Base-by-base conservation (phyloP, 2,113 vertebrate species). In the Onychostoma macrolepis region DNA sequence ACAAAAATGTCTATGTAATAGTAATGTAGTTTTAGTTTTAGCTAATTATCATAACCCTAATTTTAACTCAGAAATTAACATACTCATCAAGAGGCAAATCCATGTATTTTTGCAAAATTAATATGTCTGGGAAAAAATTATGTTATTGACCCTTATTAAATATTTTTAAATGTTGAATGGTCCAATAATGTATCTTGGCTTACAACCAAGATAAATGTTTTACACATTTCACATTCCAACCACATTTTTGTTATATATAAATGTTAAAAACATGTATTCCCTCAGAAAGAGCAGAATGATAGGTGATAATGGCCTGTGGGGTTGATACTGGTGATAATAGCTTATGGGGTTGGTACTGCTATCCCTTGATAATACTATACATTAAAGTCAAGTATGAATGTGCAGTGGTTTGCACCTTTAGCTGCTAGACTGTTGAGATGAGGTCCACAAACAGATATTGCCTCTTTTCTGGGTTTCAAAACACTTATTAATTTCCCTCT, bases 291-390 rank as follows among this genome's bases (percentile, higher is more conserved):
- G 26, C 26, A 48, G 75, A 72, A 12, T 87, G 82, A 80, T 63
- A 28, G 76, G 77, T 88, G 83, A 80, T 85, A 88, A 85, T 88
- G 53, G 65, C 87, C 21, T 85, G 2, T 58, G 74, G 82, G 84
- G 24, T 61, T 80, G 77, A 61, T 81, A 75, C 83, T 85, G 77
- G 41, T 88, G 76, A 80, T 85, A 85, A 85, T 88, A 72, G 65
- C 87, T 26, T 85, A 10, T 58, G 74, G 82, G 69, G 30, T 61
- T 81, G 77, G 17, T 75, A 65, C 83, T 85, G 77, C 24, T 67
- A 67, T 80, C 78, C 69, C 76, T 19, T 53, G 56, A 71, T 76
- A 36, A 65, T 85, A 53, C 28, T 17, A 4, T 85, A 75, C 79
- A 82, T 79, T 85, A 88, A 61, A 74, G 38, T 78, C 58, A n/a